Evolutionary conservation across 2,797 vertebrate genomes (phyloP), one percentile per base, ranked within the genome.

Genomic region (Notolepis coatsorum): DNA sequence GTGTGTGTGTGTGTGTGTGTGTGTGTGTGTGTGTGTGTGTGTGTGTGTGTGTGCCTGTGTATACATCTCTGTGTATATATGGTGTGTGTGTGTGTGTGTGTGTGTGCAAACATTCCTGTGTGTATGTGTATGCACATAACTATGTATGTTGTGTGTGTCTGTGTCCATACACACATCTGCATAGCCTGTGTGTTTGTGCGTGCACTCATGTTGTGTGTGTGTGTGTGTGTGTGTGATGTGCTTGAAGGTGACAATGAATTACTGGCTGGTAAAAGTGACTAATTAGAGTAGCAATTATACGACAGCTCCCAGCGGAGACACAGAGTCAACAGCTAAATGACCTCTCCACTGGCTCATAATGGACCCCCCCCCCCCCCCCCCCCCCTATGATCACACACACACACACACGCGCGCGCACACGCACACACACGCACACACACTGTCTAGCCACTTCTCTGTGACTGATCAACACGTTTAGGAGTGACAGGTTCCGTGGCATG

Each of bases 181-280:
- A 5, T 33, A 35, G 12, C 4, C 21, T 3, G 28, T 58, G 30
- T 58, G 38, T 9, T 20, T 46, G 15, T 8, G 31, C 49, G 42
- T n/a, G n/a, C n/a, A n/a, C n/a, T n/a, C n/a, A n/a, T n/a, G n/a
- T n/a, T 7, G 41, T 7, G 18, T 18, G 41, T 7, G 41, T 18
- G 41, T n/a, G 31, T 43, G 53, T 55, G n/a, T 61, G 51, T 30
- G 31, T 21, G 21, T 57, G 55, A 79, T 75, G 65, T 61, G 79
- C 81, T 90, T 88, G 82, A 89, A 90, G 87, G 85, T 86, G 88
- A 90, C 83, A 85, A 81, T 87, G 74, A 90, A 89, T 88, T 87
- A 89, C 73, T 17, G 70, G 74, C 76, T 82, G 74, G 82, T 77
- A 81, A 89, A 88, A 82, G 69, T 82, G 79, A 88, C 88, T 87